These are phyloP conservation scores for Pithys albifrons DNA, from an alignment of 2,113 vertebrate genomes.

Conservation along the genomic window DNA sequence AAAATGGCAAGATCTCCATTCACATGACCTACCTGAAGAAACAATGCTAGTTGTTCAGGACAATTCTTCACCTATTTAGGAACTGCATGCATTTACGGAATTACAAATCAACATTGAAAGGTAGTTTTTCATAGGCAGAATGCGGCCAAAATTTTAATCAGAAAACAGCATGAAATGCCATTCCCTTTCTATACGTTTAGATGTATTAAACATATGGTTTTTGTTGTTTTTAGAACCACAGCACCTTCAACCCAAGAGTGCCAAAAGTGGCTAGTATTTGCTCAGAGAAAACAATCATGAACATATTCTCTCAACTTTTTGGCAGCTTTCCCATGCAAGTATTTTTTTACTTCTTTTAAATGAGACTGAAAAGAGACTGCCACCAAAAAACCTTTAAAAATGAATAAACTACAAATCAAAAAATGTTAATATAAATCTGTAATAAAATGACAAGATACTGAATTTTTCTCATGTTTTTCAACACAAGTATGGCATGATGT, in stretches of 20 bases:
- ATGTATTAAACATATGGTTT: not conserved
- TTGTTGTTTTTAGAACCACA: not conserved
- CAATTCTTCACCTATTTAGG: not conserved
- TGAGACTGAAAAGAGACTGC: not conserved
- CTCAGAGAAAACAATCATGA: not conserved
- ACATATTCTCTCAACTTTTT: not conserved
- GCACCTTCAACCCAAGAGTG: not conserved
- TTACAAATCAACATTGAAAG: not conserved
- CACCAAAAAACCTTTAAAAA: not conserved
- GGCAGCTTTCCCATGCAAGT: not conserved
- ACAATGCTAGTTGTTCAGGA: not conserved
- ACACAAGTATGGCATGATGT: not conserved
- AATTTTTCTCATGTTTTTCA: not conserved
- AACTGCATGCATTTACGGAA: not conserved
- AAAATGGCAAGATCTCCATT: not conserved
- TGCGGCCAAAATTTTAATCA: not conserved
- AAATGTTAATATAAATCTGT: not conserved
- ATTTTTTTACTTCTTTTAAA: not conserved
- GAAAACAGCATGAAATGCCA: not conserved
- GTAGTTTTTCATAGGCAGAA: not conserved
- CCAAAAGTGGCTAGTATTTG: not conserved
- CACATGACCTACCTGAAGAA: not conserved
- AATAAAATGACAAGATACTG: not conserved
- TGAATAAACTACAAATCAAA: not conserved
- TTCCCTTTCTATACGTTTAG: not conserved